Evolutionary conservation across 30 jellyfish, hydroid and myxozoan species (phyloP).

Genomic region (Cassiopea xamachana): DNA sequence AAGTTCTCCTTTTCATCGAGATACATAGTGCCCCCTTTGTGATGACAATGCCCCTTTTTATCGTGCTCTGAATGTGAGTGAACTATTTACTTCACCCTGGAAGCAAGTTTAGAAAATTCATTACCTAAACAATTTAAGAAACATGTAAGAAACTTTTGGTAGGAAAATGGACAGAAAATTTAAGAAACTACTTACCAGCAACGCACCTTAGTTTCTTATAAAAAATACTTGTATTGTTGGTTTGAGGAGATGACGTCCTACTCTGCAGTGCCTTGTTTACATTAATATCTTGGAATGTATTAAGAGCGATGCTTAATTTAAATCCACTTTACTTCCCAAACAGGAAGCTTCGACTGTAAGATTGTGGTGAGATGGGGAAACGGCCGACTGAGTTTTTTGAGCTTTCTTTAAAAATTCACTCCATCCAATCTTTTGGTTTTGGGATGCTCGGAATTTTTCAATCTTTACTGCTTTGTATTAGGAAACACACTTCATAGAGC

Average conservation of each 20-base stretch:
- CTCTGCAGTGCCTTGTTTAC: constrained; percentile 13
- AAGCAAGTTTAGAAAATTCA: too few species aligned
- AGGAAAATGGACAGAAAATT: too few species aligned
- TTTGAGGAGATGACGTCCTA: not conserved
- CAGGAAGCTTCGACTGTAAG: constrained; percentile 49
- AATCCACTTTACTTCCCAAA: constrained; percentile 52
- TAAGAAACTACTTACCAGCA: too few species aligned
- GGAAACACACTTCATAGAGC: not conserved
- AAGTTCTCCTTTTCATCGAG: too few species aligned
- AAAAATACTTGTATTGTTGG: too few species aligned
- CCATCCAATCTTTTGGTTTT: not conserved
- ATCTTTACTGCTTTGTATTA: not conserved
- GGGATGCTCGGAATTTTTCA: constrained; percentile 5
- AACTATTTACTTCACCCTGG: too few species aligned
- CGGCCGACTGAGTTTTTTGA: constrained; percentile 38
- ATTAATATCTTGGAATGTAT: not conserved
- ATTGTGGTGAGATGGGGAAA: constrained; percentile 44
- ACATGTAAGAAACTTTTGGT: too few species aligned
- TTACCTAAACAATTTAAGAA: too few species aligned
- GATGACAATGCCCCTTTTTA: too few species aligned
- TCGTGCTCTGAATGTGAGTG: too few species aligned
- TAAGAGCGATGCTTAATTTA: constrained; percentile 14
- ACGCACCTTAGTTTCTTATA: too few species aligned
- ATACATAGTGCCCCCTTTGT: too few species aligned
- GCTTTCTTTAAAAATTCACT: constrained; percentile 9